Evolutionary conservation across 2,888 invertebrate species (phyloP).

Genomic region (Euzetes globulus): DNA sequence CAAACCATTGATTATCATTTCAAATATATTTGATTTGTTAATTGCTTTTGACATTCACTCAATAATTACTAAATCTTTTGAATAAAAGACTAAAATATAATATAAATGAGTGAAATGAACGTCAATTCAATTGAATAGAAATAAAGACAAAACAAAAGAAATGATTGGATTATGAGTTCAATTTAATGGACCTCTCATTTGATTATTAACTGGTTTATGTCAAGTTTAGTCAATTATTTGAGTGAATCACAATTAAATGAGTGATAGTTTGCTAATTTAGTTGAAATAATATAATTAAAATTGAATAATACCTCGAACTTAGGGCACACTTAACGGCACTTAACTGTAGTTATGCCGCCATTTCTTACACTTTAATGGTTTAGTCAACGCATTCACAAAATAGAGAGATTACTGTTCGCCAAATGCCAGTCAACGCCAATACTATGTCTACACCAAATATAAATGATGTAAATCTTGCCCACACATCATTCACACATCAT

Average conservation of each 20-base stretch:
- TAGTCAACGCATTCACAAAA: background rate
- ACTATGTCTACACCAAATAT: too few species aligned
- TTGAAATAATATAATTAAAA: background rate
- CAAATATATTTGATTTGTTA: background rate
- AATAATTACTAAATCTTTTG: background rate
- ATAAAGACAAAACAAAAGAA: background rate
- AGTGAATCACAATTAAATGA: background rate
- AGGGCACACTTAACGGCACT: slow-evolving; percentile 24
- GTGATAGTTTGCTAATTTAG: background rate
- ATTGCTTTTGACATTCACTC: background rate
- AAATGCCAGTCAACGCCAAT: too few species aligned
- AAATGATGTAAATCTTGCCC: too few species aligned
- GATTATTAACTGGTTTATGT: background rate
- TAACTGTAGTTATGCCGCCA: slow-evolving; percentile 28
- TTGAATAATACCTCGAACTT: slow-evolving; percentile 15
- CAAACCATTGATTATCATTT: background rate
- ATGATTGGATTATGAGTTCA: background rate
- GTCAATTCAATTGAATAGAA: background rate
- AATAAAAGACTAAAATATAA: background rate
- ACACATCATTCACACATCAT: too few species aligned
- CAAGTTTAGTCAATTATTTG: background rate
- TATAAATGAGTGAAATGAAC: background rate
- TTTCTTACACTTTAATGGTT: slow-evolving; percentile 5
- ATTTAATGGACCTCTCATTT: background rate
- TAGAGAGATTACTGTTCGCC: too few species aligned